Conservation (phyloP, 2,888 invertebrate species). For the Ectemnius lituratus region DNA sequence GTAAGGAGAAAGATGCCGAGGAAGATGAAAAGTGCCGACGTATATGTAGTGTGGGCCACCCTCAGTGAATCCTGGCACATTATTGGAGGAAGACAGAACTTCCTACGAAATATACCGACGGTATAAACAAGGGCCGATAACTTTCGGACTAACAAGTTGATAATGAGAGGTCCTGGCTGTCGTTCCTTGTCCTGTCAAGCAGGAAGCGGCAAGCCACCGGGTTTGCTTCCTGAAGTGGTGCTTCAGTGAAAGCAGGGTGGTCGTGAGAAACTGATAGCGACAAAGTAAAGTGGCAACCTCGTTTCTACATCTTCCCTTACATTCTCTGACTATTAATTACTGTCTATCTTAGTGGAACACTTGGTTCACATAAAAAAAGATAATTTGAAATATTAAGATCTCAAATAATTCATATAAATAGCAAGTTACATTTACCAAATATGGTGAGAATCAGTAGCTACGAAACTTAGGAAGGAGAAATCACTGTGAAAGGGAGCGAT, state of each 20-base stretch:
- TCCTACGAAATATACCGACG: constrained; percentile 37
- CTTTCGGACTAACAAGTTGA: constrained; percentile 69
- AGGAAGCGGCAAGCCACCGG: constrained; percentile 12
- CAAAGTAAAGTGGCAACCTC: background rate
- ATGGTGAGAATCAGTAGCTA: too few relatives aligned
- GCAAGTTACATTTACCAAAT: too few relatives aligned
- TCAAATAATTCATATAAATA: too few relatives aligned
- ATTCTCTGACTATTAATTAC: too few relatives aligned
- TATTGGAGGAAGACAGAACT: constrained; percentile 31
- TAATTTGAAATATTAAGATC: too few relatives aligned
- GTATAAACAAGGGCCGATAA: constrained; percentile 66
- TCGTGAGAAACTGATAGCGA: constrained; percentile 18
- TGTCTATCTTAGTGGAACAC: too few relatives aligned
- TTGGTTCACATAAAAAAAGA: too few relatives aligned
- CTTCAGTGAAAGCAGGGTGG: background rate
- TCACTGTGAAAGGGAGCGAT: background rate
- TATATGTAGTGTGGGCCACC: constrained; percentile 61
- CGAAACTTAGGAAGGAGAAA: too few relatives aligned
- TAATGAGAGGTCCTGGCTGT: constrained; percentile 64
- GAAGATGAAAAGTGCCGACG: constrained; percentile 69
- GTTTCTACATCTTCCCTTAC: too few relatives aligned
- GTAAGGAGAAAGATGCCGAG: constrained; percentile 39
- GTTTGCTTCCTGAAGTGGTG: constrained; percentile 23
- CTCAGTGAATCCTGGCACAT: constrained; percentile 56
- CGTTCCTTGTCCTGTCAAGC: constrained; percentile 9